Evolutionary conservation across 2,113 vertebrate genomes (phyloP), one percentile per base, ranked within the genome.

Genomic region (Lophochroa leadbeateri): DNA sequence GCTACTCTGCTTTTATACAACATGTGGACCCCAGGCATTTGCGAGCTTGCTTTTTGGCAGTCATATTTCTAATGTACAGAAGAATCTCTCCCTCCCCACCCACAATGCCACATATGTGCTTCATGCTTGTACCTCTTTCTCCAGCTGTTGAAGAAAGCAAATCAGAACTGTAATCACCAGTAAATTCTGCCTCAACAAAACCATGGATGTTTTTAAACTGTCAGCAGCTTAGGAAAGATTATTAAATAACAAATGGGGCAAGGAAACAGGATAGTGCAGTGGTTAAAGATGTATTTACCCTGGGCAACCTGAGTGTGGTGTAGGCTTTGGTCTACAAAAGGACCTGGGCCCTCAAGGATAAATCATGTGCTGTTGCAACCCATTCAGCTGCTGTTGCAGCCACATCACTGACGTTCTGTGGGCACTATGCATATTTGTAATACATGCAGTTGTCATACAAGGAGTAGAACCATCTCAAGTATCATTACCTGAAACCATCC

Each of bases 41-140:
- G 37, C 72, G 76, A 93, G 65, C 60, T 93, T 68, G 72, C 12
- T 86, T 82, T 61, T 79, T 96, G 92, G 90, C 86, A 93, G 57
- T 23, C 80, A 17, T 84, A 53, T 82, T 97, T 90, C 55, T 86
- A 84, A 72, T 13, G 28, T 72, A 57, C 61, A 83, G 52, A 95
- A 79, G 47, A 90, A 89, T 92, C 79, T 81, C 57, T 94, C 14
- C 18, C 52, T 78, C 65, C 52, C 41, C 46, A 41, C 57, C 47
- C 89, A 64, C 55, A 50, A 43, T 75, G 65, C 43, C 72, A 82
- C 82, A 61, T 53, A 20, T n/a, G 70, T 41, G 43, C 71, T 78
- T 68, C 75, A 57, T 58, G 47, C n/a, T 65, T 80, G 25, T 49
- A 69, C 25, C 23, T 87, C 70, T 81, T 86, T 60, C 72, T 90